phyloP scores from a whole-genome alignment of 2,888 invertebrate genomes.

The Bedellia somnulentella region DNA sequence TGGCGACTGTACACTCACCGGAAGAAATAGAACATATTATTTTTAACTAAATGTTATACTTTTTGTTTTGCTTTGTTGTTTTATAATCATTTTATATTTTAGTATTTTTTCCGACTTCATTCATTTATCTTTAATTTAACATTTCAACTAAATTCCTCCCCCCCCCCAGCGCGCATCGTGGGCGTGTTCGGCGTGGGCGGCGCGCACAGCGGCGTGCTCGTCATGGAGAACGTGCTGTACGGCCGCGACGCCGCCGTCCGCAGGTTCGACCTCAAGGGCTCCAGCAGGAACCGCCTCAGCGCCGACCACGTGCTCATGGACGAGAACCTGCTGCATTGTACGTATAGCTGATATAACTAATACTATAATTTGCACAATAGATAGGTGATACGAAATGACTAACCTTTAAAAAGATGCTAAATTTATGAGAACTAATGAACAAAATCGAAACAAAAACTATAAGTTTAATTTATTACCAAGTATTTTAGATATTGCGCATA shows the following conservation, averaged over 20 bases:
- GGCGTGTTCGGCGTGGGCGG: constrained; percentile 56
- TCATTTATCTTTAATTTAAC: too few species aligned
- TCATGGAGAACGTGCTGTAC: constrained; percentile 98
- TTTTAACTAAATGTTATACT: neutral
- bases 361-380: too few species aligned
- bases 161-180: constrained; percentile 36
- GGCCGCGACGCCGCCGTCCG: constrained; percentile 26
- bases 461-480: too few species aligned
- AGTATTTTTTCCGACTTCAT: too few species aligned
- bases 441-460: too few species aligned
- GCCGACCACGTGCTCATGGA: constrained; percentile 86
- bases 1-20: too few species aligned
- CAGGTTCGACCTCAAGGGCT: constrained; percentile 96
- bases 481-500: too few species aligned
- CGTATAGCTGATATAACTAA: too few species aligned
- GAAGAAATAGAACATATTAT: too few species aligned
- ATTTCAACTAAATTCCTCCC: neutral
- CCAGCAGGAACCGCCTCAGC: constrained; percentile 80
- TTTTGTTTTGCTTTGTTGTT: neutral
- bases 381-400: too few species aligned
- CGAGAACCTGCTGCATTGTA: constrained; percentile 92
- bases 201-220: constrained; percentile 71
- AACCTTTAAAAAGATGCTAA: too few species aligned
- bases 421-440: too few species aligned
- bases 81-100: neutral